A percentile compares a stretch with the other conserved stretches of the same genome.
Evolutionary conservation across 2,888 invertebrate genomes (phyloP).

Genomic region (Spicauda simplicius): DNA sequence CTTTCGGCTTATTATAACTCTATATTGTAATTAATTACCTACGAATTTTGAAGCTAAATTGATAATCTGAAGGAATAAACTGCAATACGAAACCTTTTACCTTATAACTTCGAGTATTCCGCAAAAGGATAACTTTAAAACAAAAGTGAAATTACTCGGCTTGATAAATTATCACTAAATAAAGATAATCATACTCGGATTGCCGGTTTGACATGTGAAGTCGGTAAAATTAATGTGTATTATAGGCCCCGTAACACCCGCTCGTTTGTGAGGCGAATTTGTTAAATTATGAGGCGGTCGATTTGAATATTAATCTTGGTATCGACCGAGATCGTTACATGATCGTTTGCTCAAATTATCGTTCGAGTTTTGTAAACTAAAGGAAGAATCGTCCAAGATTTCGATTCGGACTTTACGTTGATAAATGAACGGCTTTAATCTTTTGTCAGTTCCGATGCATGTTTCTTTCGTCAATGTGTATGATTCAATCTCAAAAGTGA

Average conservation of each 20-base stretch:
- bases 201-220: slow-evolving; percentile 79
- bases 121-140: slow-evolving; percentile 44
- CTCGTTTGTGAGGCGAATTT: slow-evolving; percentile 76
- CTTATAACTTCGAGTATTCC: background rate
- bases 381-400: slow-evolving; percentile 10
- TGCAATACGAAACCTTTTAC: background rate
- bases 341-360: slow-evolving; percentile 36
- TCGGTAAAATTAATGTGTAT: slow-evolving; percentile 79
- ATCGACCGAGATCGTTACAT: slow-evolving; percentile 30
- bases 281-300: slow-evolving; percentile 75
- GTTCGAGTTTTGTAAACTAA: slow-evolving; percentile 27
- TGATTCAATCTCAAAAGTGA: background rate
- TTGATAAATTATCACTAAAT: slow-evolving; percentile 79
- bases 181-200: slow-evolving; percentile 79
- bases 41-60: background rate
- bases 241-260: slow-evolving; percentile 73
- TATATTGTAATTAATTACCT: background rate
- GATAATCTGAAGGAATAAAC: background rate
- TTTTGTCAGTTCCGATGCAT: slow-evolving; percentile 13
- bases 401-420: slow-evolving; percentile 21
- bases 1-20: no score
- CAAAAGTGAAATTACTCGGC: slow-evolving; percentile 55
- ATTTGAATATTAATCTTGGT: slow-evolving; percentile 68
- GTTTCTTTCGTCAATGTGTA: slow-evolving; percentile 5
- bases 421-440: slow-evolving; percentile 22